Evolutionary conservation across 2,888 invertebrate genomes (phyloP).

Genomic region (Caenorhabditis drosophilae): DNA sequence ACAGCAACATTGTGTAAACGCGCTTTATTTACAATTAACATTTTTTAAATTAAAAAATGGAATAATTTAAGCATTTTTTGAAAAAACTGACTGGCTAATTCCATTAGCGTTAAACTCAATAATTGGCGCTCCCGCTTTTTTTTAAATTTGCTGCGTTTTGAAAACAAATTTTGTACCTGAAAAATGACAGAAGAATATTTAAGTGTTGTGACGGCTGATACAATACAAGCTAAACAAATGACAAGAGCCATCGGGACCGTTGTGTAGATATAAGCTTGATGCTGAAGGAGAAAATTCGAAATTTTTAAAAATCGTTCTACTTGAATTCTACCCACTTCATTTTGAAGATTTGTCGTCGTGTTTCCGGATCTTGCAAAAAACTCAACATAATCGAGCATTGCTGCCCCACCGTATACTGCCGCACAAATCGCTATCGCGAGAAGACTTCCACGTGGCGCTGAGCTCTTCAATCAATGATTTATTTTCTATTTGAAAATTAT

Average conservation of each 20-base stretch:
- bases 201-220: constrained; percentile 30
- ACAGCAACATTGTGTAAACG: too few species aligned
- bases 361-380: constrained; percentile 16
- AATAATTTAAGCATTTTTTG: too few species aligned
- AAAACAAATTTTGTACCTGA: too few species aligned
- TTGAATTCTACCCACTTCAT: constrained; percentile 7
- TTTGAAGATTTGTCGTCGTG: constrained; percentile 4
- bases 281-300: constrained; percentile 5
- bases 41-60: too few species aligned
- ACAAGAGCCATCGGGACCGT: constrained; percentile 32
- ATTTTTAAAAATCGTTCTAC: neutral
- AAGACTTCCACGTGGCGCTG: constrained; percentile 28
- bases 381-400: constrained; percentile 30
- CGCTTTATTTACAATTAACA: too few species aligned
- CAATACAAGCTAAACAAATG: constrained; percentile 19
- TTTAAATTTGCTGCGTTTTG: too few species aligned
- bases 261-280: constrained; percentile 29
- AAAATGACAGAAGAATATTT: constrained; percentile 29
- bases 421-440: constrained; percentile 26
- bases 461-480: constrained; percentile 7
- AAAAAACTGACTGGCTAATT: too few species aligned
- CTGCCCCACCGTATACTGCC: constrained; percentile 17
- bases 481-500: neutral
- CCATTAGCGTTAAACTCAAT: too few species aligned
- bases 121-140: too few species aligned